Conservation (phyloP, 2,888 invertebrate genomes). For the Chironomus tentans region DNA sequence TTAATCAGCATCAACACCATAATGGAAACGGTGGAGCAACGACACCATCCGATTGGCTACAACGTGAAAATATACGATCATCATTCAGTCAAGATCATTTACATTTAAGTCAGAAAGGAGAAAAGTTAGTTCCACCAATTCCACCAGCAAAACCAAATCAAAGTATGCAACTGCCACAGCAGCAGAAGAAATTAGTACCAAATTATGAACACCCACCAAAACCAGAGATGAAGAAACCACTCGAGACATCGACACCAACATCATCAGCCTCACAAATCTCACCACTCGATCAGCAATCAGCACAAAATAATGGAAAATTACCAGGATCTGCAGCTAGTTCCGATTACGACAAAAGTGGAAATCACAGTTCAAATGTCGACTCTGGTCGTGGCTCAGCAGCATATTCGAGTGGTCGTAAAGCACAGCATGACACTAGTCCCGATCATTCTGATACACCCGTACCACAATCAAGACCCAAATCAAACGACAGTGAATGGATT, state of each 20-base stretch:
- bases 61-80: slow-evolving; percentile 8
- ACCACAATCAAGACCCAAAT: slow-evolving; percentile 33
- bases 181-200: slow-evolving; percentile 21
- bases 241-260: slow-evolving; percentile 29
- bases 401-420: slow-evolving; percentile 61
- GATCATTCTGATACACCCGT: slow-evolving; percentile 48
- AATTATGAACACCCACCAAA: slow-evolving; percentile 29
- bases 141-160: slow-evolving; percentile 24
- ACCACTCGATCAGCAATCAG: slow-evolving; percentile 32
- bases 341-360: slow-evolving; percentile 66
- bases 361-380: slow-evolving; percentile 67
- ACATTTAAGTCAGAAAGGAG: slow-evolving; percentile 22
- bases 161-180: too few relatives aligned
- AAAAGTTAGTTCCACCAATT: slow-evolving; percentile 20
- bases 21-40: neutral
- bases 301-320: slow-evolving; percentile 35
- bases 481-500: slow-evolving; percentile 68
- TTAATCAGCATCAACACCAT: slow-evolving; percentile 2
- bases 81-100: slow-evolving; percentile 23
- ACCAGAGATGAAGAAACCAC: slow-evolving; percentile 21
- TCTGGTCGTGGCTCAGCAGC: slow-evolving; percentile 73
- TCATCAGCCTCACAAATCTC: slow-evolving; percentile 32
- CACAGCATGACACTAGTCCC: slow-evolving; percentile 48
- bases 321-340: slow-evolving; percentile 55
- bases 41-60: neutral